Conservation (phyloP, 1,140 invertebrate species). For the Pseudobourletiella spinata region DNA sequence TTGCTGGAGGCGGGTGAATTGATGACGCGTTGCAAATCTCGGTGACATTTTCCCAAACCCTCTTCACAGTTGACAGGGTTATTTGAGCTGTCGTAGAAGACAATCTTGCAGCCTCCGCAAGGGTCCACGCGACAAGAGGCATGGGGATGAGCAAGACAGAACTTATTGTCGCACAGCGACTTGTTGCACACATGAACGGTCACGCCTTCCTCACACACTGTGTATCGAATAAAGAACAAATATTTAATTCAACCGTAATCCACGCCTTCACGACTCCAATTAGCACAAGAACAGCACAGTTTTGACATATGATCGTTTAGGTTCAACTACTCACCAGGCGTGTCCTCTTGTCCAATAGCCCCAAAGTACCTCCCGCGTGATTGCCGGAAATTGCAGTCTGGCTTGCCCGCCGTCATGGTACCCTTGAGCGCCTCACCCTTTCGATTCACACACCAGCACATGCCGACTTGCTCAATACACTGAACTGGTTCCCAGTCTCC, state of each 20-base stretch:
- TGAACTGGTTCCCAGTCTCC: conserved; percentile 72
- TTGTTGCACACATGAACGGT: conserved; percentile 41
- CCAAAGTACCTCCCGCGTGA: conserved; percentile 45
- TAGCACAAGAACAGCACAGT: no score
- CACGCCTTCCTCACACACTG: conserved; percentile 40
- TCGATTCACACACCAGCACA: conserved; percentile 76
- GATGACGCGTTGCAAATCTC: conserved; percentile 37
- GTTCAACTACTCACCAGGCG: conserved; percentile 13
- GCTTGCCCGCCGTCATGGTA: conserved; percentile 55
- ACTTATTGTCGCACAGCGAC: conserved; percentile 39
- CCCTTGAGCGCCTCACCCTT: conserved; percentile 70
- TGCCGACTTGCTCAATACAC: conserved; percentile 65
- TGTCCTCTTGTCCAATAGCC: conserved; percentile 25
- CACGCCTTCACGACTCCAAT: no score
- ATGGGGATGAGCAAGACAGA: conserved; percentile 41
- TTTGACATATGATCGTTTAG: no score
- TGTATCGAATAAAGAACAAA: conserved; percentile 5
- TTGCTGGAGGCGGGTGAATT: conserved; percentile 36
- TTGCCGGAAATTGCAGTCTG: conserved; percentile 57
- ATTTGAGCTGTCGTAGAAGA: conserved; percentile 36
- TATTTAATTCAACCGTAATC: no score
- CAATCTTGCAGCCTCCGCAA: conserved; percentile 43
- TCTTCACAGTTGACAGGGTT: conserved; percentile 40
- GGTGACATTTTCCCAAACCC: conserved; percentile 40
- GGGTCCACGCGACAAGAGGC: conserved; percentile 42